These are phyloP conservation scores for Megalurothrips usitatus DNA, from an alignment of 2,888 invertebrate genomes.

Conservation along the genomic window DNA sequence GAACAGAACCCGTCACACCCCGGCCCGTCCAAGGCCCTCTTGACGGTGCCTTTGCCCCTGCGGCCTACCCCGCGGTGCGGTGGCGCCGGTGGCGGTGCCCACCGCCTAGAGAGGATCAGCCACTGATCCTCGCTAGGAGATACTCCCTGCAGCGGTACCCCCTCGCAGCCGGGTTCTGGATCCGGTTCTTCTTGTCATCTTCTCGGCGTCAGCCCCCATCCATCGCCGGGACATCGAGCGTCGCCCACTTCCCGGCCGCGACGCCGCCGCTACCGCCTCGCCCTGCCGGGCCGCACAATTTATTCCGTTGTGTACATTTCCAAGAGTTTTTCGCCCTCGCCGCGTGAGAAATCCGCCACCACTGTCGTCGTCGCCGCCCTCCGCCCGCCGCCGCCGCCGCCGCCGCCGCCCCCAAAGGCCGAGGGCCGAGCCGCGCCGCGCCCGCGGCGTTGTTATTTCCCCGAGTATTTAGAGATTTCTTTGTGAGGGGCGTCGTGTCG, in stretches of 20 bases:
- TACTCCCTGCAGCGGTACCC: too few relatives aligned
- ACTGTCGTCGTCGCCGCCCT: not conserved
- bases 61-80: too few relatives aligned
- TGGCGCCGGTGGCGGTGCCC: too few relatives aligned
- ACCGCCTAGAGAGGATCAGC: too few relatives aligned
- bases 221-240: not conserved
- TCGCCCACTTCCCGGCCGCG: not conserved
- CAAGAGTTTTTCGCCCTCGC: conserved; percentile 7
- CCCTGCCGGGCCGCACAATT: not conserved
- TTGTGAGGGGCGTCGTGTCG: not conserved
- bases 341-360: not conserved
- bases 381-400: not conserved
- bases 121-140: too few relatives aligned
- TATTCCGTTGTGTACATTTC: conserved; percentile 25
- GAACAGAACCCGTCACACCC: too few relatives aligned
- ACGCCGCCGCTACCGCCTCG: too few relatives aligned
- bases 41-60: too few relatives aligned
- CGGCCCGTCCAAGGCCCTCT: too few relatives aligned
- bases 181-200: too few relatives aligned
- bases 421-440: not conserved
- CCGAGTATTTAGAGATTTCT: conserved; percentile 22
- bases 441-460: conserved; percentile 21
- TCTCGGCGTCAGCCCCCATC: too few relatives aligned
- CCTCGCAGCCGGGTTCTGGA: too few relatives aligned
- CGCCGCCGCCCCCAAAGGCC: not conserved